Evolutionary conservation across 2,797 vertebrate species (phyloP).

Genomic region (Hozukius guyotensis): DNA sequence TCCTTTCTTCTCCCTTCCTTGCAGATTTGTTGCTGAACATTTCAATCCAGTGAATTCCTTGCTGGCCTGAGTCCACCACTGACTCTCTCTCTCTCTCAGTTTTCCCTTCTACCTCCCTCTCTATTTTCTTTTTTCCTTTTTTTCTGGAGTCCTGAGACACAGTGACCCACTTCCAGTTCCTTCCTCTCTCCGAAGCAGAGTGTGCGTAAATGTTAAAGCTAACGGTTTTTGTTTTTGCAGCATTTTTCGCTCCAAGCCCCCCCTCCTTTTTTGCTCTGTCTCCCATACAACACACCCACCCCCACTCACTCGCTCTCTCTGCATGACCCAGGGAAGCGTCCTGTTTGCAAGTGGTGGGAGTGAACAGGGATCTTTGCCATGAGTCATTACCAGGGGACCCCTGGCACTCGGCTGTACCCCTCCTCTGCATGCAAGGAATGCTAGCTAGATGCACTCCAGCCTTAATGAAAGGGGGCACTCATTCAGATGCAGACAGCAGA

Average conservation of each 20-base stretch:
- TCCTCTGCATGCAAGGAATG: slow-evolving; percentile 76
- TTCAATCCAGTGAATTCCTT: slow-evolving; percentile 53
- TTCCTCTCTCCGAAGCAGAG: slow-evolving; percentile 54
- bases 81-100: slow-evolving; percentile 25
- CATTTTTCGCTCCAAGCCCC: slow-evolving; percentile 36
- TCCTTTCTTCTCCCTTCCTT: background rate
- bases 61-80: slow-evolving; percentile 33
- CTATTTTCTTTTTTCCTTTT: slow-evolving; percentile 46
- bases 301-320: slow-evolving; percentile 10
- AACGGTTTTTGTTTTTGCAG: slow-evolving; percentile 66
- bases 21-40: slow-evolving; percentile 36
- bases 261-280: background rate
- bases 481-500: slow-evolving; percentile 64
- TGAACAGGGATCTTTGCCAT: slow-evolving; percentile 70
- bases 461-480: slow-evolving; percentile 62
- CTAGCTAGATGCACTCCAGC: slow-evolving; percentile 58
- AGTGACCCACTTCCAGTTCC: slow-evolving; percentile 81
- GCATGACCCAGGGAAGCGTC: slow-evolving; percentile 38
- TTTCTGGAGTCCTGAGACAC: slow-evolving; percentile 72
- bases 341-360: slow-evolving; percentile 58
- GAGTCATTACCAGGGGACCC: slow-evolving; percentile 76
- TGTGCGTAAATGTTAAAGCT: slow-evolving; percentile 53
- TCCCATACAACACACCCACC: slow-evolving; percentile 23
- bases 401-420: slow-evolving; percentile 67
- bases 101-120: slow-evolving; percentile 42